Conservation (phyloP, 2,113 vertebrate species). For the Thymallus thymallus region DNA sequence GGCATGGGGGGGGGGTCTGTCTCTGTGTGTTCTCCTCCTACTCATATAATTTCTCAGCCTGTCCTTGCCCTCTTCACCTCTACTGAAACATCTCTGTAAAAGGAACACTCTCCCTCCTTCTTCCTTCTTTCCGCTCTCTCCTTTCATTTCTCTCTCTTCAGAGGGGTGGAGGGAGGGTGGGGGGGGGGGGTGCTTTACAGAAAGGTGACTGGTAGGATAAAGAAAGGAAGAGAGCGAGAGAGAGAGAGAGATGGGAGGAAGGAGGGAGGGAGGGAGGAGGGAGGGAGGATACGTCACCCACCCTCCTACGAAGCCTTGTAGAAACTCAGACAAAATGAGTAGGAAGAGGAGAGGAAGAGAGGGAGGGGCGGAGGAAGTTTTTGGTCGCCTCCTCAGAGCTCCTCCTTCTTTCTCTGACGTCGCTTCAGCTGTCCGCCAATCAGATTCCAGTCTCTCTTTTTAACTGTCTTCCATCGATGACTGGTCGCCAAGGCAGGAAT, state of each 20-base stretch:
- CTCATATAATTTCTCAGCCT: conserved; percentile 16
- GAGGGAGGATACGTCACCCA: neutral
- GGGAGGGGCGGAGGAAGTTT: conserved; percentile 9
- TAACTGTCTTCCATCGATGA: neutral
- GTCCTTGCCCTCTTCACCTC: conserved; percentile 44
- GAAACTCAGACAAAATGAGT: neutral
- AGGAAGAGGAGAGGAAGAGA: neutral
- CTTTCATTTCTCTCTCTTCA: neutral
- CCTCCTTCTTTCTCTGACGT: neutral
- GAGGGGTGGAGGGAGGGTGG: neutral
- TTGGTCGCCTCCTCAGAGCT: conserved; percentile 8
- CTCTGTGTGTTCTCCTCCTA: conserved; percentile 53
- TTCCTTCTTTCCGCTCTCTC: conserved; percentile 1
- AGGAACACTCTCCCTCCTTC: neutral
- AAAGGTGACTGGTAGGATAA: neutral
- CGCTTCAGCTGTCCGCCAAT: neutral
- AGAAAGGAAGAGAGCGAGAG: neutral
- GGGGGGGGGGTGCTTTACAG: neutral
- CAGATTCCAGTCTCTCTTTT: neutral
- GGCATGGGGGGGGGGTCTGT: too few species aligned
- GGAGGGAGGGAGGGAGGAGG: neutral
- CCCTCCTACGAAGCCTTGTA: neutral
- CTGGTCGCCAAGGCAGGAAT: neutral
- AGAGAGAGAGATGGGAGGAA: neutral
- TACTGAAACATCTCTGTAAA: conserved; percentile 3